Evolutionary conservation across 2,113 vertebrate genomes (phyloP).

Genomic region (Hyperoodon ampullatus): DNA sequence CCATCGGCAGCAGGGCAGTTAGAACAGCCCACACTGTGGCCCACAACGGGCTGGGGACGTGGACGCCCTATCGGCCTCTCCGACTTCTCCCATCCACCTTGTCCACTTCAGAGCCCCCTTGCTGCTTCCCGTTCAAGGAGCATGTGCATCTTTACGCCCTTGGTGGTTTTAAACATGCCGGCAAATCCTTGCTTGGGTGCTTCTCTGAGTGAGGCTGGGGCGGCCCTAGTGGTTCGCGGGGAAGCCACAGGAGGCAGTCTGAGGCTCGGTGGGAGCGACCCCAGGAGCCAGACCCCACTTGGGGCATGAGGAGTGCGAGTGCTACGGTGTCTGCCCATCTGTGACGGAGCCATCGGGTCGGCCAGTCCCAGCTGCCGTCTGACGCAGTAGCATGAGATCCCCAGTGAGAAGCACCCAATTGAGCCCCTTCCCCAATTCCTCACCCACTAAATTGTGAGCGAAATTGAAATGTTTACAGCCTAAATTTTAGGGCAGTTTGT

Average conservation of each 20-base stretch:
- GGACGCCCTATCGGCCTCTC: background rate
- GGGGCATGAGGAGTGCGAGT: too few relatives aligned
- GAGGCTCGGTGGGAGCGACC: too few relatives aligned
- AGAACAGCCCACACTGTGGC: background rate
- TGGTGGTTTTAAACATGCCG: background rate
- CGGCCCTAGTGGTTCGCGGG: too few relatives aligned
- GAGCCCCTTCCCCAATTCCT: background rate
- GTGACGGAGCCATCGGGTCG: background rate
- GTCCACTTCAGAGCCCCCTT: background rate
- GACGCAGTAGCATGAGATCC: background rate
- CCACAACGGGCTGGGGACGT: fast-evolving
- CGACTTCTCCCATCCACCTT: background rate
- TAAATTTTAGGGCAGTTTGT: background rate
- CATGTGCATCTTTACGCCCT: background rate
- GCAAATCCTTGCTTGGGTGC: background rate
- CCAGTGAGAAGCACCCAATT: background rate
- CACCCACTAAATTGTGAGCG: background rate
- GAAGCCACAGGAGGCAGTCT: background rate
- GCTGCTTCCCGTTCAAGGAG: background rate
- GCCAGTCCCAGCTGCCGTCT: background rate
- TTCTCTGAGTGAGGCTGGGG: background rate
- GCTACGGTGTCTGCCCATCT: too few relatives aligned
- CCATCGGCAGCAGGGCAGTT: background rate
- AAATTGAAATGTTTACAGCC: background rate
- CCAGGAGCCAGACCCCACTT: too few relatives aligned